A percentile compares a stretch with the other conserved stretches of the same genome.
Conservation (phyloP, 2,888 invertebrate species). For the Tenthredo distinguenda region DNA sequence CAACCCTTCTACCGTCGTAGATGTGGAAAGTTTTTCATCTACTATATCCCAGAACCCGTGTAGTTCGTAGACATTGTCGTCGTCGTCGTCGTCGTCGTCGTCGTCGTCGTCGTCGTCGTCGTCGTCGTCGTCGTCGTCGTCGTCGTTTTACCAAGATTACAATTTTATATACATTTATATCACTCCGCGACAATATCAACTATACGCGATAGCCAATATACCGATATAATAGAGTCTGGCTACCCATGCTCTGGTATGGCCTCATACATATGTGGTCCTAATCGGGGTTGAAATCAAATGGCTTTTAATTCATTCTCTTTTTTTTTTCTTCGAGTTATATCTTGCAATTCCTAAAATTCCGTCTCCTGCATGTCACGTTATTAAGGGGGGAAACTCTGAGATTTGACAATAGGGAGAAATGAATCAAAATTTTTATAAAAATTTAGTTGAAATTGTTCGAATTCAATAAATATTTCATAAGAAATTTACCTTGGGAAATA, state of each 20-base stretch:
- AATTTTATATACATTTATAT: conserved; percentile 36
- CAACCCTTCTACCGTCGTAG: neutral
- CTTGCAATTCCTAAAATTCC: neutral
- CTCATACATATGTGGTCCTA: neutral
- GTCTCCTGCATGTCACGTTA: neutral
- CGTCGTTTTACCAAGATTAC: conserved; percentile 34
- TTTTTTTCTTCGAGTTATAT: neutral
- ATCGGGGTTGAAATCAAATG: neutral
- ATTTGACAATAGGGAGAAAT: too few species aligned
- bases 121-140: too few species aligned
- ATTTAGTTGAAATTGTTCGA: neutral
- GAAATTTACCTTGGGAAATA: neutral
- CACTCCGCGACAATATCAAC: conserved; percentile 14
- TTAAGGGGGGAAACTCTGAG: neutral
- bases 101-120: too few species aligned
- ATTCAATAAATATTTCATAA: neutral
- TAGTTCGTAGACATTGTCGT: conserved; percentile 1
- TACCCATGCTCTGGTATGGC: neutral
- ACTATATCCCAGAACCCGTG: neutral
- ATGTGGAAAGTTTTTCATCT: neutral
- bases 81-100: too few species aligned
- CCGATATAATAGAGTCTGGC: conserved; percentile 23
- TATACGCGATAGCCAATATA: conserved; percentile 32
- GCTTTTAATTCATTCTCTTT: neutral
- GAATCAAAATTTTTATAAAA: neutral